Base-by-base conservation (phyloP, 2,797 vertebrate species). In the Galago senegalensis region DNA sequence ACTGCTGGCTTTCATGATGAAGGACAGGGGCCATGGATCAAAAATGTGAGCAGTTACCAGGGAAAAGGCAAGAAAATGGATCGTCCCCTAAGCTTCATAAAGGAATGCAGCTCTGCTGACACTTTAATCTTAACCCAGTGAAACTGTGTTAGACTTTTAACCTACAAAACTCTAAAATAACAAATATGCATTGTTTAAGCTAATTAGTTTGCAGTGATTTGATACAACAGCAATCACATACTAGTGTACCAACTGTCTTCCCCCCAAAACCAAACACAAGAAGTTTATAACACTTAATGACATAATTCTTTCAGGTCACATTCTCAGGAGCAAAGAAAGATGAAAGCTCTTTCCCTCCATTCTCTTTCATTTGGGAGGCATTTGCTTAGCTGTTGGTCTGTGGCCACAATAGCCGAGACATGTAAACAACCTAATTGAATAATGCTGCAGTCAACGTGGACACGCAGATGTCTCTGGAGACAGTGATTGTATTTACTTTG, bases 351-450 rank as follows among this genome's bases (percentile, higher is more conserved):
- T 56, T 49, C 61, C 53, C 72, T 96, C 37, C n/a, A 70, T 82
- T 94, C 40, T 61, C 84, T 89, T 89, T 85, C 60, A 37, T 91
- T 93, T 89, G 61, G 91, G 13, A 96, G 23, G 89, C 5, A 14
- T 77, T 81, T 31, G 16, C 9, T 69, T 72, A n/a, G 34, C 58
- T 73, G 1, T 91, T 79, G 6, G 2, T 88, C 86, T 70, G 27
- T 60, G 21, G 61, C 34, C 29, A n/a, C 37, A 70, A 70, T 37
- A 70, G 34, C 34, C 49, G 60, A 46, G 16, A 76, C 20, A 49
- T 2, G 2, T 31, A 89, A 89, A n/a, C 7, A 46, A 20, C 56
- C 29, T n/a, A 72, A 70, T 13, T 72, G 76, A 70, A 70, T 43
- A 70, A 70, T 20, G 34, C 7, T n/a, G 60, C 21, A 12, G 34